Conservation (phyloP, 2,113 vertebrate genomes). For the Triplophysa tibetana region DNA sequence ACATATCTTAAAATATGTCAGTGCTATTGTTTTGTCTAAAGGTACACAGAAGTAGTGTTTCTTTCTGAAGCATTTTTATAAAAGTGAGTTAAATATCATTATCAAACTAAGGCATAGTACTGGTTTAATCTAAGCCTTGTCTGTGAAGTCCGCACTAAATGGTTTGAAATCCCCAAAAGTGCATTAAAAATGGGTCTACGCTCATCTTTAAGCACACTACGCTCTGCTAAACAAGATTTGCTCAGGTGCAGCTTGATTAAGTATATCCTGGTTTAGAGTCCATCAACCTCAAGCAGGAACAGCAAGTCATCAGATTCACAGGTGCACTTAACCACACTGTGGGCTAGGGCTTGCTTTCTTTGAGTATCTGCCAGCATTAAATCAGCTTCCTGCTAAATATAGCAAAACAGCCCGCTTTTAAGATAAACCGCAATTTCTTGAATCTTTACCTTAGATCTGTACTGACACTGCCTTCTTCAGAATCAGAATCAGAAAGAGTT, state of each 20-base stretch:
- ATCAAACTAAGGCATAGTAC: too few species aligned
- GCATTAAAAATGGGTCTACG: too few species aligned
- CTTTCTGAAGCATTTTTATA: too few species aligned
- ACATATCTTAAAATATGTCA: too few species aligned
- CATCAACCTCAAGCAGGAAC: constrained; percentile 64
- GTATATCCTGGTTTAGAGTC: constrained; percentile 3
- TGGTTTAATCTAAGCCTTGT: too few species aligned
- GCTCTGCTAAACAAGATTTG: constrained; percentile 10
- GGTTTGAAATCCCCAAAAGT: too few species aligned
- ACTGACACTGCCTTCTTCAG: constrained; percentile 18
- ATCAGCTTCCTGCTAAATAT: constrained; percentile 67
- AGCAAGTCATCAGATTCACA: constrained; percentile 75
- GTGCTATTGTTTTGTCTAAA: too few species aligned
- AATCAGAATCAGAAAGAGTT: too few species aligned
- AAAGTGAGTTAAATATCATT: too few species aligned
- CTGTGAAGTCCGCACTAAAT: too few species aligned
- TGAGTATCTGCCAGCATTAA: constrained; percentile 64
- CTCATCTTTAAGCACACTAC: not conserved
- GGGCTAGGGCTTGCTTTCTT: constrained; percentile 58
- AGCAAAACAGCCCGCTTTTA: constrained; percentile 53
- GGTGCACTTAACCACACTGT: constrained; percentile 66
- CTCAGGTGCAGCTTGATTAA: constrained; percentile 35
- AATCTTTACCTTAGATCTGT: constrained; percentile 40
- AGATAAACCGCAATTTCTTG: constrained; percentile 33
- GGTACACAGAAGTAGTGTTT: too few species aligned